These are phyloP conservation scores for Zele albiditarsus DNA, from an alignment of 2,888 invertebrate genomes.

Conservation along the genomic window DNA sequence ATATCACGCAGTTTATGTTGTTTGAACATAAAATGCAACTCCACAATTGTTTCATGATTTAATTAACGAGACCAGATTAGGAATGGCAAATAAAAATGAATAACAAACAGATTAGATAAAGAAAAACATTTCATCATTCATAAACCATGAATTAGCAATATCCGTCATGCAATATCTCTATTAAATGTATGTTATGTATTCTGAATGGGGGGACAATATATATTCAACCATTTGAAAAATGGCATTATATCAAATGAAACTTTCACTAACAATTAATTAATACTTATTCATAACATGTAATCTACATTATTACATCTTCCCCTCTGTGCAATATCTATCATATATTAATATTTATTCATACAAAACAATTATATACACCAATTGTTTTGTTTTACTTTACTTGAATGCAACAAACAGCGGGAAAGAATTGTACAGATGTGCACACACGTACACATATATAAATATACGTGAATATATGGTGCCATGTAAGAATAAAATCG, in stretches of 20 bases:
- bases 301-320: neutral
- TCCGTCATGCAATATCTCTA: neutral
- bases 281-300: neutral
- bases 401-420: neutral
- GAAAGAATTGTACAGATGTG: neutral
- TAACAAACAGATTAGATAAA: neutral
- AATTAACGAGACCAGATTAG: neutral
- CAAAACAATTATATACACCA: neutral
- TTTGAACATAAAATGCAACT: neutral
- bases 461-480: neutral
- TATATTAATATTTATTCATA: neutral
- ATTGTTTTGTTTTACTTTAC: neutral
- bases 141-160: neutral
- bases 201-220: neutral
- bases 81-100: neutral
- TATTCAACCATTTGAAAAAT: neutral
- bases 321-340: neutral
- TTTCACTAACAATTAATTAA: neutral
- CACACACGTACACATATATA: neutral
- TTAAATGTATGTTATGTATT: neutral
- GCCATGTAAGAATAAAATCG: conserved; percentile 29
- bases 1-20: conserved; percentile 49
- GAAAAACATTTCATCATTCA: conserved; percentile 4
- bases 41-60: neutral
- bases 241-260: neutral